phyloP scores from a whole-genome alignment of 2,113 vertebrate species.

The Triplophysa siluroides region DNA sequence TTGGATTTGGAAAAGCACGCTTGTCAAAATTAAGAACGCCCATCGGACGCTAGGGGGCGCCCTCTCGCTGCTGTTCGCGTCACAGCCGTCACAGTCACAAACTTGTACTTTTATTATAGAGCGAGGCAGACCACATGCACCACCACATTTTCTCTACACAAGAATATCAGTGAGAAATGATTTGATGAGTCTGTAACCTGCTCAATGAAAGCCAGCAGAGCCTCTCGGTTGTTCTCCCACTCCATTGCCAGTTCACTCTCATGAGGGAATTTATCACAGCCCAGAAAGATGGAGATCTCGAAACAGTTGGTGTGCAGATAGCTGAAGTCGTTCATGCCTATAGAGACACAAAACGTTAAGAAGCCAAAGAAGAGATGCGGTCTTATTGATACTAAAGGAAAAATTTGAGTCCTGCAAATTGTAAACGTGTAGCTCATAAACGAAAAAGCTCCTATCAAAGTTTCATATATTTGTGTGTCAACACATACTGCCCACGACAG shows the following conservation, averaged over 20 bases:
- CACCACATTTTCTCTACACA: not conserved
- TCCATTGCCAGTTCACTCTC: conserved; percentile 90
- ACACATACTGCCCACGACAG: conserved; percentile 90
- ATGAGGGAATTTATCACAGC: conserved; percentile 96
- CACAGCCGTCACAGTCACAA: too few relatives aligned
- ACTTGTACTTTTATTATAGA: too few relatives aligned
- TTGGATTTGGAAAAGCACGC: too few relatives aligned
- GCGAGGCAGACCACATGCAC: too few relatives aligned
- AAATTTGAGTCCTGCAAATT: too few relatives aligned
- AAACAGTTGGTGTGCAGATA: conserved; percentile 99
- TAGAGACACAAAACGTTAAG: conserved; percentile 28
- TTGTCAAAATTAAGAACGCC: too few relatives aligned
- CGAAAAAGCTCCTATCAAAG: not conserved
- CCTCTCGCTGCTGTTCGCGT: too few relatives aligned
- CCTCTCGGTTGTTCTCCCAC: conserved; percentile 98
- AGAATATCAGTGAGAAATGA: conserved; percentile 21
- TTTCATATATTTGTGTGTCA: not conserved
- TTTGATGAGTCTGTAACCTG: conserved; percentile 78
- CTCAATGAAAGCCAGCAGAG: conserved; percentile 96
- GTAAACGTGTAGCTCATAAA: too few relatives aligned
- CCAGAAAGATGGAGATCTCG: conserved; percentile 94
- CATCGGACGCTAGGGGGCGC: too few relatives aligned
- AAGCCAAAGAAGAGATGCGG: not conserved
- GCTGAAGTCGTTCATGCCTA: conserved; percentile 99
- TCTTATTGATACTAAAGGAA: not conserved